phyloP scores from a whole-genome alignment of 2,113 vertebrate genomes.

The Centropus bengalensis region DNA sequence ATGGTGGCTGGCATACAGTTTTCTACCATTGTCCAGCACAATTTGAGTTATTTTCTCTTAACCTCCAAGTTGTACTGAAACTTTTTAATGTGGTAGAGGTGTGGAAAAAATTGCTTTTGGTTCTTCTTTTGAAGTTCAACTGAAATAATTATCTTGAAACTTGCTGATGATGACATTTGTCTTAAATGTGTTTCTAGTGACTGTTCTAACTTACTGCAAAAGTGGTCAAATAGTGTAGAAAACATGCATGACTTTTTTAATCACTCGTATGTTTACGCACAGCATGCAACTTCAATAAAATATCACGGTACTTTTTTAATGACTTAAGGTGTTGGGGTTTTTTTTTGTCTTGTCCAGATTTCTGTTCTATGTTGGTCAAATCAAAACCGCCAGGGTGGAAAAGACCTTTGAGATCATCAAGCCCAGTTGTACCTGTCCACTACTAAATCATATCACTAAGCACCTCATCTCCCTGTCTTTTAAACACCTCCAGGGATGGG shows the following conservation, averaged over 20 bases:
- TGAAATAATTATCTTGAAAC: constrained; percentile 69
- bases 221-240: constrained; percentile 68
- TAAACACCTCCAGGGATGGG: too few species aligned
- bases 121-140: constrained; percentile 66
- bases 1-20: constrained; percentile 31
- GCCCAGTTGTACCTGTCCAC: too few species aligned
- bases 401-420: too few species aligned
- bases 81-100: constrained; percentile 62
- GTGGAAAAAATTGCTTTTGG: constrained; percentile 43
- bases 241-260: constrained; percentile 70
- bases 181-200: constrained; percentile 74
- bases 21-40: constrained; percentile 40
- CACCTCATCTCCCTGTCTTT: too few species aligned
- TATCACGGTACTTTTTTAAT: constrained; percentile 42
- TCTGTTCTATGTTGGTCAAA: background rate
- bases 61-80: constrained; percentile 16
- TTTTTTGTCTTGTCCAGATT: background rate
- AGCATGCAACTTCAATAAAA: constrained; percentile 79
- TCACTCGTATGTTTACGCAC: constrained; percentile 67
- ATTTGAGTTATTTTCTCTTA: background rate
- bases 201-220: constrained; percentile 67
- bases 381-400: too few species aligned
- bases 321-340: background rate
- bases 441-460: too few species aligned
- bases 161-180: constrained; percentile 69